Evolutionary conservation across 2,797 vertebrate species (phyloP).

Genomic region (Triplophysa bombifrons): DNA sequence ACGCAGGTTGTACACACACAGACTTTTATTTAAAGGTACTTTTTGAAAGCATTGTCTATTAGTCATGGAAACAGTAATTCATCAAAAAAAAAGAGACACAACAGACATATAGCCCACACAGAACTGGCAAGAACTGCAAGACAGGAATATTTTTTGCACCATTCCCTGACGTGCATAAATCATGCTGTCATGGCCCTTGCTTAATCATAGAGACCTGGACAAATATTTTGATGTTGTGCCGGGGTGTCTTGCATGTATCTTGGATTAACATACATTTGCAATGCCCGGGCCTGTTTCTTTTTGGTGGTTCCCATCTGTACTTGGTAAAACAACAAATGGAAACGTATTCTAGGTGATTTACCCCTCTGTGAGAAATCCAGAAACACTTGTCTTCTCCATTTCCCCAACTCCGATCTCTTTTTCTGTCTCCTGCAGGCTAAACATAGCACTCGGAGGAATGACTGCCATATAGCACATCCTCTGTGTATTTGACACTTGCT

Average conservation of each 20-base stretch:
- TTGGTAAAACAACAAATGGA: background rate
- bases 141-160: background rate
- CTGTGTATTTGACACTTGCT: conserved; percentile 34
- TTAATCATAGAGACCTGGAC: background rate
- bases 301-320: background rate
- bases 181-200: background rate
- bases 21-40: background rate
- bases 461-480: conserved; percentile 38
- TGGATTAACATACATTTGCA: background rate
- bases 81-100: conserved; percentile 4
- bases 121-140: conserved; percentile 2
- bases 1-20: background rate
- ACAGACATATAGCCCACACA: conserved; percentile 5
- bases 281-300: background rate
- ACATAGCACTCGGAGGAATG: conserved; percentile 2
- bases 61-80: background rate
- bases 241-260: background rate
- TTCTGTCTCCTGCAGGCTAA: background rate
- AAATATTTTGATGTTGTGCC: background rate
- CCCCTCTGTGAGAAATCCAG: background rate
- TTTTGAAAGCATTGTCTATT: background rate
- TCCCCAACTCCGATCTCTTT: background rate
- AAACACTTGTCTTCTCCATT: background rate
- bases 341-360: background rate
- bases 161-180: conserved; percentile 3